Evolutionary conservation across 53 echinoderm and acorn worm species (phyloP), one percentile per base, ranked within the genome.

Genomic region (Temnopleurus reevesii): DNA sequence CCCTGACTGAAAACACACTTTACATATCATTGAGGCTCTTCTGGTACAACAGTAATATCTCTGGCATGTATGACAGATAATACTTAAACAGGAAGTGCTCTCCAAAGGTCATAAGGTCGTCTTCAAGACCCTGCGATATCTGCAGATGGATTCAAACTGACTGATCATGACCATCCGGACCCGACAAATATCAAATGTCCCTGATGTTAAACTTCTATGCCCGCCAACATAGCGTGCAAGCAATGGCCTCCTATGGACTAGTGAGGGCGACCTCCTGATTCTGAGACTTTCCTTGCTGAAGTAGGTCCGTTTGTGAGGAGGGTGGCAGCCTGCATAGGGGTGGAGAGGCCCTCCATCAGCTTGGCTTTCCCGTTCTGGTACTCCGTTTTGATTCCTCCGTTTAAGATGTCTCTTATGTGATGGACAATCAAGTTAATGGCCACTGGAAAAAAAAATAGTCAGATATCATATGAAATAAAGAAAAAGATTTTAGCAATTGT

Each of bases 341-440:
- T 33, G 0, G 91, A 89, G 2, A 94, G 61, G 12, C 94, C 89
- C 5, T 92, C 96, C 0, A 76, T 76, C 4, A 65, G 85, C 31
- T 90, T 90, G 51, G 93, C 77, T 79, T 89, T 90, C 46, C 95
- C 96, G 29, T 96, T 92, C 45, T 82, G 77, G 65, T 89, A 85
- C 34, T 89, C 90, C 3, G 92, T 91, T 77, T 99, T 99, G 63
- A 99, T 77, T 19, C 96, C 99, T 0, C 96, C 99, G 19, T 96
- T 99, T 29, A 96, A 91, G 66, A 96, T 94, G 90, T 99, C 99
- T 35, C 92, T 84, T 44, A 99, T 99, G 94, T 99, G 96, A 66
- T 99, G 96, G 65, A 92, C 94, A n/a, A 99, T 99, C 26, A 99
- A 86, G 31, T 92, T 94, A 25, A 99, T 99, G 87, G 99, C 99